Percentiles rank a stretch among this genome's conserved stretches.
Conservation (phyloP, 2,888 invertebrate genomes). For the Coleophora deauratella region DNA sequence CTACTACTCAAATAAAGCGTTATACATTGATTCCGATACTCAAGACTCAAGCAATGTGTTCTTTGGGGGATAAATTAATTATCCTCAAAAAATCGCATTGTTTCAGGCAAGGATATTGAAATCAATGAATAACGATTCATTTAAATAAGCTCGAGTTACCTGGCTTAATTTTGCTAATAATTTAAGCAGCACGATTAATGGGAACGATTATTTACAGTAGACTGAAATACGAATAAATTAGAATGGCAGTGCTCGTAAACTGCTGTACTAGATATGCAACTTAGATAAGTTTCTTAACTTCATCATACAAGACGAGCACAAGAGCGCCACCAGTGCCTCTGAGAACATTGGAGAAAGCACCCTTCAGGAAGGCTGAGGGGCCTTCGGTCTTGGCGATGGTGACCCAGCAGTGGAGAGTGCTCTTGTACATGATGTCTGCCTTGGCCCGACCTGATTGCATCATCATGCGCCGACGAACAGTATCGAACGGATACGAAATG, state of each 20-base stretch:
- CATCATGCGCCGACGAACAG: conserved; percentile 97
- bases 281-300: conserved; percentile 84
- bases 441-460: conserved; percentile 96
- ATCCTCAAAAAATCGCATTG: too few species aligned
- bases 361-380: conserved; percentile 92
- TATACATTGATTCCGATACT: too few species aligned
- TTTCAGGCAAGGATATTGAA: conserved; percentile 34
- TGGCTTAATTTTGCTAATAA: conserved; percentile 58
- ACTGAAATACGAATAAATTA: conserved; percentile 58
- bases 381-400: conserved; percentile 92
- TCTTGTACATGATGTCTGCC: conserved; percentile 90
- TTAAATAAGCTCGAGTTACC: conserved; percentile 73
- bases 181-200: conserved; percentile 68
- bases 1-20: too few species aligned
- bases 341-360: conserved; percentile 94
- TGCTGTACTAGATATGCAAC: conserved; percentile 27
- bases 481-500: conserved; percentile 97
- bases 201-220: conserved; percentile 55
- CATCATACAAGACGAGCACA: conserved; percentile 93
- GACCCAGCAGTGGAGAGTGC: conserved; percentile 92
- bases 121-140: conserved; percentile 68
- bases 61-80: too few species aligned
- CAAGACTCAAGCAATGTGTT: too few species aligned
- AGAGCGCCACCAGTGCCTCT: conserved; percentile 96
- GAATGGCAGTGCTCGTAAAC: conserved; percentile 61